Conservation (phyloP, 2,888 invertebrate genomes). For the Polydesmus complanatus region DNA sequence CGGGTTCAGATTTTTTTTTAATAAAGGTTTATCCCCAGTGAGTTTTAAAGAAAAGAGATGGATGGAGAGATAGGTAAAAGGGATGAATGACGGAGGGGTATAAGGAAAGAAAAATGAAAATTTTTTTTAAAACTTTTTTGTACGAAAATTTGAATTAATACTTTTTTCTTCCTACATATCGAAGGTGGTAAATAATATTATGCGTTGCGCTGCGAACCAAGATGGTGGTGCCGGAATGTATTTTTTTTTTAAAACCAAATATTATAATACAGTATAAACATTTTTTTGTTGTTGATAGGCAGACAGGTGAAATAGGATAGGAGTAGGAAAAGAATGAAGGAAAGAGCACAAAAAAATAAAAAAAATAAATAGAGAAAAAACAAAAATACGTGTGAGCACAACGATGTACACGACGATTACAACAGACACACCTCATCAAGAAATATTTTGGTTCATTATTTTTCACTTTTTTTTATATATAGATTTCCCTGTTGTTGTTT, state of each 20-base stretch:
- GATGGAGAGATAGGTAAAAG: not conserved
- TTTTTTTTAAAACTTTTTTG: no score
- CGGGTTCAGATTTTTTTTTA: not conserved
- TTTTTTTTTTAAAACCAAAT: not conserved
- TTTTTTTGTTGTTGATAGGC: not conserved
- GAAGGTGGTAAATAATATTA: no score
- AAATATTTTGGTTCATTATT: not conserved
- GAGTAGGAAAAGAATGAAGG: not conserved
- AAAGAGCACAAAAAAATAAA: constrained; percentile 6
- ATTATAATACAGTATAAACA: no score
- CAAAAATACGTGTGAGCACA: constrained; percentile 16
- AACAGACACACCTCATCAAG: constrained; percentile 9
- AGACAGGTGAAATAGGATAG: no score
- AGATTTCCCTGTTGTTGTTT: not conserved
- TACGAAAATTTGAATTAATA: no score
- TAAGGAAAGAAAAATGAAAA: not conserved
- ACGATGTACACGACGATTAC: constrained; percentile 14
- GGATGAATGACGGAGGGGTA: not conserved
- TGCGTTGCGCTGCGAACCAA: not conserved
- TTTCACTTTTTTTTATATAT: not conserved
- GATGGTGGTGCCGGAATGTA: not conserved
- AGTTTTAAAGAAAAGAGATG: not conserved
- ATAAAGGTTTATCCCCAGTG: not conserved
- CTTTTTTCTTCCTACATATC: no score
- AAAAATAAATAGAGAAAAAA: constrained; percentile 12